phyloP scores from a whole-genome alignment of 2,113 vertebrate species.

The Reinhardtius hippoglossoides region DNA sequence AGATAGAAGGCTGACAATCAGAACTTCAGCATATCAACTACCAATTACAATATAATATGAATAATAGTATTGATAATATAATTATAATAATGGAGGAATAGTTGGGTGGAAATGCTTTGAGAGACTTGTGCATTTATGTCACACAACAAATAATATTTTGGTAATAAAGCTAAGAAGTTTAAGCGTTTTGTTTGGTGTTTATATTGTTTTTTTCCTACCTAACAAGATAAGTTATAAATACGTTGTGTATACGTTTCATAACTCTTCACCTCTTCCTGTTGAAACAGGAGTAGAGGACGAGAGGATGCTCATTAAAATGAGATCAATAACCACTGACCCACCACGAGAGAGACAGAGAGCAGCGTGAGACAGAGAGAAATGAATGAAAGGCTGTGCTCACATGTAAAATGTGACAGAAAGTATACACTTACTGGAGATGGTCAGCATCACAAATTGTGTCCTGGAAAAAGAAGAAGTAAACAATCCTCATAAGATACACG shows the following conservation, averaged over 20 bases:
- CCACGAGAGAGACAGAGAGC: conserved; percentile 1
- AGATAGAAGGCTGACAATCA: too few relatives aligned
- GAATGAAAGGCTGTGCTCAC: background rate
- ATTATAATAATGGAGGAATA: too few relatives aligned
- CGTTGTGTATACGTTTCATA: background rate
- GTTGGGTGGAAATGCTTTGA: too few relatives aligned
- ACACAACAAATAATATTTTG: too few relatives aligned
- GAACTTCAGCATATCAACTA: too few relatives aligned
- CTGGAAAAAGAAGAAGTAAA: conserved; percentile 54
- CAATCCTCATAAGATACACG: background rate
- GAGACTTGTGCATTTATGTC: too few relatives aligned
- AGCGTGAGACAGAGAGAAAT: conserved; percentile 2
- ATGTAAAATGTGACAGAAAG: background rate
- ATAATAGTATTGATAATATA: too few relatives aligned
- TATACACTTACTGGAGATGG: conserved; percentile 77
- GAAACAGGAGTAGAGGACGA: conserved; percentile 2
- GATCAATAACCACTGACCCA: conserved; percentile 56
- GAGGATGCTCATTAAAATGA: conserved; percentile 21
- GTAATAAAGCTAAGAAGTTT: too few relatives aligned
- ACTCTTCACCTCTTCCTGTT: conserved; percentile 1
- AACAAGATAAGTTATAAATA: conserved; percentile 7
- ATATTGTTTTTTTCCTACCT: too few relatives aligned
- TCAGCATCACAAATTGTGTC: conserved; percentile 60
- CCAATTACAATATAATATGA: too few relatives aligned
- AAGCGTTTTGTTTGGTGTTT: too few relatives aligned